Base-by-base conservation (phyloP, 1,140 invertebrate species). In the Calephelis virginiensis region DNA sequence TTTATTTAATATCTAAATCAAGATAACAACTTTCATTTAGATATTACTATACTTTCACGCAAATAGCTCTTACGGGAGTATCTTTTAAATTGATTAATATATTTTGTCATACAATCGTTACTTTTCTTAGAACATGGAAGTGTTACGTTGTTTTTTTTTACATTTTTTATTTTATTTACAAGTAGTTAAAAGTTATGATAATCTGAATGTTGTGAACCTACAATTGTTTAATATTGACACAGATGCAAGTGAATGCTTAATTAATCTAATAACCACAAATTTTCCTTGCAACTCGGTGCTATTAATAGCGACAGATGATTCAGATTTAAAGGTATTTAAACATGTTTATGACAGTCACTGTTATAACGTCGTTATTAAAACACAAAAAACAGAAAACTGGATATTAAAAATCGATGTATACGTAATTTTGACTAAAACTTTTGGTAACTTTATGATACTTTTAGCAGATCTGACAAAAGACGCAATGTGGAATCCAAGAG, bases 401-500 rank as follows among this genome's bases (percentile, higher is more conserved):
- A 6, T 47, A 8, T 14, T 63, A 28, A 40, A 49, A 17, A 46
- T 71, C n/a, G 38, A 70, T 11, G 13, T 66, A 0, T 75, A 75
- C 10, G 59, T 75, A 46, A 68, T 69, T 66, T 66, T 14, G 14
- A 37, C n/a, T 0, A 65, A 61, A 68, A 53, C 66, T 50, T 17
- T 49, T 13, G 10, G 12, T 8, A 12, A 70, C 17, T 62, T 75
- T 12, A 40, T 43, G 8, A 45, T 8, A 46, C 64, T 47, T 48
- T 49, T 72, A 6, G 53, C 46, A 12, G 48, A 68, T 17, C 61
- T 72, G 56, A 4, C 56, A 28, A 64, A 13, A 13, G 60, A 68
- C 49, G 8, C 45, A 6, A 28, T 60, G 0, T 75, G 73, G 73
- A 75, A 75, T 47, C 63, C 73, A 37, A 63, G 8, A 64, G 68